A percentile compares a stretch with the other conserved stretches of the same genome.
Evolutionary conservation across 23 tunicate genomes (phyloP).

Genomic region (Oikopleura vanhoeffeni): DNA sequence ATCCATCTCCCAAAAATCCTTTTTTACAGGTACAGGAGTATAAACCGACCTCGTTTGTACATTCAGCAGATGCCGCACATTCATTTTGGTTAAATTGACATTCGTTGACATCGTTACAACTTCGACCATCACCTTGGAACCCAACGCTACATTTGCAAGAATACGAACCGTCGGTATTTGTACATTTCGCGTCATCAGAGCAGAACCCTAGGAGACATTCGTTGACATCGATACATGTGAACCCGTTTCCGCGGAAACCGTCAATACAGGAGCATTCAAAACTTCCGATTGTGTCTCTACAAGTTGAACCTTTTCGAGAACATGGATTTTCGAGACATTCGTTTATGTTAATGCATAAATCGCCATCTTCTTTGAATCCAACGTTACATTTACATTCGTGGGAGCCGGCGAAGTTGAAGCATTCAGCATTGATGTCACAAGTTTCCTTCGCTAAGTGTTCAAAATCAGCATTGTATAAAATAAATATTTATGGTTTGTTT

Average conservation of each 20-base stretch:
- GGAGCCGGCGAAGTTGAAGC: neutral
- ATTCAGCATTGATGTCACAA: neutral
- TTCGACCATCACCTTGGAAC: neutral
- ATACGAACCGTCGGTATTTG: conserved; percentile 36
- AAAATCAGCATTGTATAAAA: too few relatives aligned
- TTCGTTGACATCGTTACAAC: neutral
- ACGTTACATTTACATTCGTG: neutral
- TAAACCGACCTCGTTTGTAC: too few relatives aligned
- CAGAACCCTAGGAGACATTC: conserved; percentile 37
- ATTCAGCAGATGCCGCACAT: too few relatives aligned
- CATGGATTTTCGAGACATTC: conserved; percentile 23
- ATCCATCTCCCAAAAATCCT: neutral
- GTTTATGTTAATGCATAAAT: conserved; percentile 18
- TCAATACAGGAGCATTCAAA: conserved; percentile 21
- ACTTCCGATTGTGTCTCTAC: conserved; percentile 21
- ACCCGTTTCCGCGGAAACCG: conserved; percentile 23
- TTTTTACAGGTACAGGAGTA: too few relatives aligned
- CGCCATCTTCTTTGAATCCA: neutral
- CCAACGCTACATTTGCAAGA: conserved; percentile 26
- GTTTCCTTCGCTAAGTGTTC: neutral
- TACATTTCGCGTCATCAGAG: conserved; percentile 24
- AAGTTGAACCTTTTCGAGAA: neutral
- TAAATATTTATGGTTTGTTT: too few relatives aligned
- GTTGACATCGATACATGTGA: conserved; percentile 21
- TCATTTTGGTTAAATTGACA: neutral